These are phyloP conservation scores for Drosophila ohnishii DNA, from an alignment of 1,140 invertebrate species.

Conservation along the genomic window DNA sequence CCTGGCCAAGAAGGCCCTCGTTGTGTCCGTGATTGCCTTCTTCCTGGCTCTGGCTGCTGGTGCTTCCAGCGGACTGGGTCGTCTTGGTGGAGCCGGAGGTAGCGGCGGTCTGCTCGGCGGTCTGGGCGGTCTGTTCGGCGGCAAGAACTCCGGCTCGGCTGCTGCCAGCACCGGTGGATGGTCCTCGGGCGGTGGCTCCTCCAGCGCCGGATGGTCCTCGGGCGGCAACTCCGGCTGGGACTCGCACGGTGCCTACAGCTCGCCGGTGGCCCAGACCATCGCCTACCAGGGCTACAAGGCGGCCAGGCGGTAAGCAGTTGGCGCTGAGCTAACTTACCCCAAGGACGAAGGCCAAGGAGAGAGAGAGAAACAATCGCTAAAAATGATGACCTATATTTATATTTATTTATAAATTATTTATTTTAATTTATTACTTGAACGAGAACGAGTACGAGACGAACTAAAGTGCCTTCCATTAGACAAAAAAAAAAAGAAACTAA, in stretches of 20 bases:
- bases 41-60: slow-evolving; percentile 85
- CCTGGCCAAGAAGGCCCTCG: slow-evolving; percentile 87
- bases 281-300: slow-evolving; percentile 83
- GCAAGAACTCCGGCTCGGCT: slow-evolving; percentile 67
- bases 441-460: slow-evolving; percentile 71
- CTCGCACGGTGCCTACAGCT: slow-evolving; percentile 82
- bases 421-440: slow-evolving; percentile 82
- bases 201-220: slow-evolving; percentile 68
- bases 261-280: slow-evolving; percentile 83
- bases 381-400: slow-evolving; percentile 79
- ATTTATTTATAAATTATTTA: slow-evolving; percentile 82
- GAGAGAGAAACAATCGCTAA: slow-evolving; percentile 73
- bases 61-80: slow-evolving; percentile 85
- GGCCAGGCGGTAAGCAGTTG: slow-evolving; percentile 71
- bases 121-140: slow-evolving; percentile 79
- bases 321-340: slow-evolving; percentile 13
- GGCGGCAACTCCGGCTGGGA: slow-evolving; percentile 78
- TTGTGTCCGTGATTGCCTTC: slow-evolving; percentile 86
- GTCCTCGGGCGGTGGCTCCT: slow-evolving; percentile 75
- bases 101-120: slow-evolving; percentile 76
- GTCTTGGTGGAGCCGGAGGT: slow-evolving; percentile 75
- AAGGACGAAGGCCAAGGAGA: slow-evolving; percentile 39
- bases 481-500: slow-evolving; percentile 37
- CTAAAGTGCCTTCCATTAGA: slow-evolving; percentile 72
- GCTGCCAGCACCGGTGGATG: slow-evolving; percentile 71